Conservation (phyloP, 1,140 invertebrate species). For the Apis cerana region DNA sequence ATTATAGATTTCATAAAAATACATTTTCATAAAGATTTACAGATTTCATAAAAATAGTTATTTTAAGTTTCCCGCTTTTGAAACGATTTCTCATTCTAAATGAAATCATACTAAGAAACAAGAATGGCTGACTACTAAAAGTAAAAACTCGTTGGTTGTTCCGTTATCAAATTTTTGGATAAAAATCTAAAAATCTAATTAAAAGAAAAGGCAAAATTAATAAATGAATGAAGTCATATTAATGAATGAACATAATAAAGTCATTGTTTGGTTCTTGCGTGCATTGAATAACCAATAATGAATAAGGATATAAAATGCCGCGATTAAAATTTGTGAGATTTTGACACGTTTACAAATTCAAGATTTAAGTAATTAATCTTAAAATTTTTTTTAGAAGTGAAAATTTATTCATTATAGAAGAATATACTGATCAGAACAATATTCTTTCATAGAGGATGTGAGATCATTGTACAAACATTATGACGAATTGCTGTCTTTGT, state of each 20-base stretch:
- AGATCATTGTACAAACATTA: constrained; percentile 69
- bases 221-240: neutral
- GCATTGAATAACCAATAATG: neutral
- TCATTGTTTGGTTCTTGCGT: neutral
- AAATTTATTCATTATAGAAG: constrained; percentile 44
- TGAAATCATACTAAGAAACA: constrained; percentile 10
- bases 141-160: constrained; percentile 24
- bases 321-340: constrained; percentile 27
- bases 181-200: constrained; percentile 14
- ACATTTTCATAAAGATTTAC: neutral
- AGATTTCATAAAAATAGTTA: neutral
- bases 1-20: too few species aligned
- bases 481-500: constrained; percentile 62
- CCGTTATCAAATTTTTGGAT: constrained; percentile 21
- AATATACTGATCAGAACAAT: constrained; percentile 5
- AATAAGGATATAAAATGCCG: constrained; percentile 35
- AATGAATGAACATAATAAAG: constrained; percentile 18
- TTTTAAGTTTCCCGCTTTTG: neutral
- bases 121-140: constrained; percentile 23
- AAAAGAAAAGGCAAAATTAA: neutral
- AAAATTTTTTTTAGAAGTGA: constrained; percentile 26
- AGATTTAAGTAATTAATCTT: constrained; percentile 5
- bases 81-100: constrained; percentile 9
- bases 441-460: constrained; percentile 38
- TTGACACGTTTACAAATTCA: constrained; percentile 44